These are phyloP conservation scores for Hyposoter dolosus DNA, from an alignment of 2,888 invertebrate species.

Conservation along the genomic window DNA sequence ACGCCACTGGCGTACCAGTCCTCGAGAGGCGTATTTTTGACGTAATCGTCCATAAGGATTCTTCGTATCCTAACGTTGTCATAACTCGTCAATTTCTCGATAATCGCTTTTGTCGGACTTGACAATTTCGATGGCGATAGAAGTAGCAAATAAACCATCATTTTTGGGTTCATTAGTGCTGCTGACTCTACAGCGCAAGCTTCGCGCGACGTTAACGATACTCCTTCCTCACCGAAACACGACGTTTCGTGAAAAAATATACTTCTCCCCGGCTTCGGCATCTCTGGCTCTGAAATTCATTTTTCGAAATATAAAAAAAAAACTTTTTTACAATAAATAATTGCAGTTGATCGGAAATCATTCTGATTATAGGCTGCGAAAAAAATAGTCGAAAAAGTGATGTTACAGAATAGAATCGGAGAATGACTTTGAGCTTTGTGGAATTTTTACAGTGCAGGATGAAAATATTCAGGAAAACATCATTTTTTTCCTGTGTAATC, in stretches of 20 bases:
- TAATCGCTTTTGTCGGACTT: constrained; percentile 77
- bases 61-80: constrained; percentile 86
- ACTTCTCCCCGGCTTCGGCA: constrained; percentile 83
- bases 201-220: constrained; percentile 86
- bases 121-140: constrained; percentile 84
- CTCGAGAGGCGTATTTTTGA: constrained; percentile 87
- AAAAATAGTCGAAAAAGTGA: no score
- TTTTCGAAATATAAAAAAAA: not conserved
- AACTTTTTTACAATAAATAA: not conserved
- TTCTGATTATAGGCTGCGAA: not conserved
- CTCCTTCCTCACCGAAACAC: constrained; percentile 85
- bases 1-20: constrained; percentile 85
- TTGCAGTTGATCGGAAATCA: not conserved
- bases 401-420: no score
- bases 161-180: constrained; percentile 87
- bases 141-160: constrained; percentile 87
- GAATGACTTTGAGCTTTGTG: no score
- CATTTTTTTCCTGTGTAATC: no score
- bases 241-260: constrained; percentile 90
- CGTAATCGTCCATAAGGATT: constrained; percentile 86
- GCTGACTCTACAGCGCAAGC: constrained; percentile 90
- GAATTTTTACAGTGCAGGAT: no score
- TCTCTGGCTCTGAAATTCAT: constrained; percentile 71
- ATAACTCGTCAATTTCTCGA: constrained; percentile 84
- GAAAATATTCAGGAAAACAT: no score